Base-by-base conservation (phyloP, 1,140 invertebrate genomes). In the Chironomus tepperi region DNA sequence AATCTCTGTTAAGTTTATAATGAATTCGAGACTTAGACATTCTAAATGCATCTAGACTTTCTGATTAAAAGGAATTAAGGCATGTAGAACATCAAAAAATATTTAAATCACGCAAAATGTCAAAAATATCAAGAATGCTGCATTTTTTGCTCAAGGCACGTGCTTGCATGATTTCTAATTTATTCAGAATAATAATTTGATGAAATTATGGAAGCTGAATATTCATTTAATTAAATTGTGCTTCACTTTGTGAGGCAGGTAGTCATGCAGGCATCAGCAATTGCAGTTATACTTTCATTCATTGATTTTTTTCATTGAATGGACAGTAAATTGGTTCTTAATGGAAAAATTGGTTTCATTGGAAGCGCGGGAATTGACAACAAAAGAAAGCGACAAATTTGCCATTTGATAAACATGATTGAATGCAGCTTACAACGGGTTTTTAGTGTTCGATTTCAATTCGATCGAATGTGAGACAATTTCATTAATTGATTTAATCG, bases 331-430 rank as follows among this genome's bases (percentile, higher is more conserved):
- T 34, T 34, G 24, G 3, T 57, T 57, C 47, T 57, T 57, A 57
- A 57, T 57, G 47, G 47, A 57, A 57, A 57, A 57, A 57, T 15
- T 57, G 47, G n/a, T 15, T 57, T 57, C 47, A 57, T n/a, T 57
- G 47, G 47, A 57, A 15, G 43, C 43, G 43, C 43, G 43, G 15
- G 43, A 47, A 47, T 47, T 15, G 43, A 15, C 43, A 47, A 34
- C 47, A 57, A 57, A 57, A 57, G 47, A 57, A 57, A 57, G 65
- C 65, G 65, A 70, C 65, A 70, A 70, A 70, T 70, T 70, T 70
- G 65, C 65, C 65, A 70, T 21, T 70, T 70, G 19, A 70, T 3
- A 21, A 16, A 70, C 65, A 70, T 70, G 65, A 70, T 70, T 21
- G 65, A 70, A 70, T 70, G 65, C 16, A 18, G 65, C 18, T 70